A percentile compares a stretch with the other conserved stretches of the same genome.
These are phyloP conservation scores for Rhabdomys pumilio DNA, from an alignment of 2,797 vertebrate species.

Conservation along the genomic window DNA sequence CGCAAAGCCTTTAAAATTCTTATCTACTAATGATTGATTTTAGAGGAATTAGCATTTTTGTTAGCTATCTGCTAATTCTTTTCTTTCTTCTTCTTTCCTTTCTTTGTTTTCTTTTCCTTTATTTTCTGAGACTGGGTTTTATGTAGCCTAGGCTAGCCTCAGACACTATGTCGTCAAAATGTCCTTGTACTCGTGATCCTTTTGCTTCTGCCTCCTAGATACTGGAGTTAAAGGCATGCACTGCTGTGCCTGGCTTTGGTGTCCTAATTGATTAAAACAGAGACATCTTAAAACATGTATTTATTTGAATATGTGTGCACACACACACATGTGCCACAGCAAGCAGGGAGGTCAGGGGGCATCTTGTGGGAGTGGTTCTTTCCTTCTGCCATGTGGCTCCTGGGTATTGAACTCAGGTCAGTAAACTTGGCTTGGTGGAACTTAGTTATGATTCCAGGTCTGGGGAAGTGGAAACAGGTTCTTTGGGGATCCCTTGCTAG, in stretches of 20 bases:
- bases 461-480: neutral
- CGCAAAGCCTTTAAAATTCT: neutral
- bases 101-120: too few relatives aligned
- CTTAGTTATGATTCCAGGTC: neutral
- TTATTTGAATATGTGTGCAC: neutral
- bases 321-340: neutral
- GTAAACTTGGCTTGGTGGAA: neutral
- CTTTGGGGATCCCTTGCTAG: neutral
- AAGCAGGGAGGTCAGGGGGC: neutral
- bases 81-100: neutral
- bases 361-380: neutral
- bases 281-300: neutral
- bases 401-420: neutral
- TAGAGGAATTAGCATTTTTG: conserved; percentile 9
- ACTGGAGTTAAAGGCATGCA: neutral
- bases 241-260: neutral
- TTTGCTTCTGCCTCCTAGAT: neutral
- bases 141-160: neutral
- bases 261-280: neutral
- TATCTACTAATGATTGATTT: conserved; percentile 20
- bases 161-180: neutral
- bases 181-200: neutral
- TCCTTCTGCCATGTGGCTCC: neutral
- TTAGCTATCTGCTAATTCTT: neutral
- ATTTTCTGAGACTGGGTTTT: neutral